Evolutionary conservation across 2,113 vertebrate species (phyloP), one percentile per base, ranked within the genome.

Genomic region (Cercocebus atys): DNA sequence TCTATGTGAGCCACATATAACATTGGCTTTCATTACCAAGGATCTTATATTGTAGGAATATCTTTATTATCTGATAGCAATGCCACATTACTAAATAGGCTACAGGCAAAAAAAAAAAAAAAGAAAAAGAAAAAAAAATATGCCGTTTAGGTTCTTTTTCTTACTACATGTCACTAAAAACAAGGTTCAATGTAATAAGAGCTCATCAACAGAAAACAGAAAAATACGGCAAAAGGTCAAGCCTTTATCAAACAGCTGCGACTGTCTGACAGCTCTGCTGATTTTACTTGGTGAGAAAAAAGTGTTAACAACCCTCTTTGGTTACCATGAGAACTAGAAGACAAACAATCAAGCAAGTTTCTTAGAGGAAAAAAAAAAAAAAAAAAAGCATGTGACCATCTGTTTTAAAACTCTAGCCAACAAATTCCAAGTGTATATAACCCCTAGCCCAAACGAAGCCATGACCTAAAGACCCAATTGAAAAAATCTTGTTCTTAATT

Each of bases 301-400:
- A 90, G 90, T 55, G 25, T 84, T 86, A 95, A 95, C 88, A 96
- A 38, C 43, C 38, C 76, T 90, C 92, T 90, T 87, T 87, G 61
- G 96, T 98, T 97, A 75, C 96, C 97, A 98, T 98, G 97, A 97
- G 80, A 98, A 97, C 97, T 59, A 92, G 64, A 95, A n/a, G 92
- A 97, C 92, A 98, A 97, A 97, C 84, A 97, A 93, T 43, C 55
- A 92, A 97, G 70, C 47, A 93, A 76, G 50, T 87, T 94, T 97
- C 82, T 88, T 95, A 91, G 61, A 95, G 82, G 64, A 27, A 55
- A 57, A 23, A 59, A 59, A 57, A 57, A 59, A 52, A 55, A 64
- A 30, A 64, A 32, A 47, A 93, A 94, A 90, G 16, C 85, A 85
- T 50, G 59, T 27, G 45, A 57, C 96, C 97, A 97, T 98, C 97